Percentiles rank a stretch among this genome's conserved stretches.
These are phyloP conservation scores for Scytalopus superciliaris DNA, from an alignment of 2,113 vertebrate species.

Conservation along the genomic window DNA sequence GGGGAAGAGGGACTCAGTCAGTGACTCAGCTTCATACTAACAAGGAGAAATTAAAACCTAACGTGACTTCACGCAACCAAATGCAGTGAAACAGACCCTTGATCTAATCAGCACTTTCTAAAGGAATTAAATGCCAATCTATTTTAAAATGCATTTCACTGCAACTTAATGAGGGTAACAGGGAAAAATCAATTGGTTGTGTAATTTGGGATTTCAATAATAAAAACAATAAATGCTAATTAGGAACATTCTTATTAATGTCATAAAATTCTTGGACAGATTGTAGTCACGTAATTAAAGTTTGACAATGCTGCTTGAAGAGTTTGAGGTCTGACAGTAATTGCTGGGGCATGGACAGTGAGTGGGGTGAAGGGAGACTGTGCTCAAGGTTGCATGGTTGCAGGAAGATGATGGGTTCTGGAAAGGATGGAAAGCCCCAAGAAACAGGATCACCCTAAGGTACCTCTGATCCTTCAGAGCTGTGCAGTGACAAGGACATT, in stretches of 20 bases:
- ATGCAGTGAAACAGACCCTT: slow-evolving; percentile 29
- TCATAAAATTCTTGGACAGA: slow-evolving; percentile 48
- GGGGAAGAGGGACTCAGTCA: not conserved
- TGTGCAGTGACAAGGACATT: not conserved
- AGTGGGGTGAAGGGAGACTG: not conserved
- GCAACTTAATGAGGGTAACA: slow-evolving; percentile 45
- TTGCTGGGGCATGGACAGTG: not conserved
- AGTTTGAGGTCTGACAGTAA: not conserved
- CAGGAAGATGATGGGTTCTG: not conserved
- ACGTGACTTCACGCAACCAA: not conserved
- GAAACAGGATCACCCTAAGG: not conserved
- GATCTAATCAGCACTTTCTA: slow-evolving; percentile 62
- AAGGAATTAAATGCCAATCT: slow-evolving; percentile 68
- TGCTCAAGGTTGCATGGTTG: accelerated
- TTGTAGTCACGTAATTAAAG: slow-evolving; percentile 40
- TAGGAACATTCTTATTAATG: slow-evolving; percentile 59
- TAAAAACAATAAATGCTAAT: slow-evolving; percentile 70
- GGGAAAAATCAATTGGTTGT: slow-evolving; percentile 66
- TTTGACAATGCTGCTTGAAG: slow-evolving; percentile 6
- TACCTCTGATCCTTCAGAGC: not conserved
- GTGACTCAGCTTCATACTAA: slow-evolving; percentile 49
- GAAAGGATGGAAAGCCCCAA: not conserved
- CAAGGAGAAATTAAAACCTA: slow-evolving; percentile 54
- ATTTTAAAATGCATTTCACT: slow-evolving; percentile 63
- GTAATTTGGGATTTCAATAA: slow-evolving; percentile 64